Conservation (phyloP, 2,797 vertebrate genomes). For the Notolabrus celidotus region DNA sequence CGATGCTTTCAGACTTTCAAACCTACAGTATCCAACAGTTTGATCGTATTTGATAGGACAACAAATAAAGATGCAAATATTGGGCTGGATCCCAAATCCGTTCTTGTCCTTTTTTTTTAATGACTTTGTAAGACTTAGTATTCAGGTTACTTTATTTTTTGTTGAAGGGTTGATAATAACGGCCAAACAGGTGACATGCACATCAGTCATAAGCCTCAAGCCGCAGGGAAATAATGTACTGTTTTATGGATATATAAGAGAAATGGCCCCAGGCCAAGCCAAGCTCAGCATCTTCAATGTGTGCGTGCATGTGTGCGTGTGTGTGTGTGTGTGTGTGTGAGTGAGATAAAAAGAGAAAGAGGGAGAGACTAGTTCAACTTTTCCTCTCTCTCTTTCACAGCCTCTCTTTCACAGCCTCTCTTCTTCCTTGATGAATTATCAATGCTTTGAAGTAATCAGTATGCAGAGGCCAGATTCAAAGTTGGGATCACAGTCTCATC, state of each 20-base stretch:
- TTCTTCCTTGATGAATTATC: slow-evolving; percentile 82
- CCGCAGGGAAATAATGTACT: slow-evolving; percentile 72
- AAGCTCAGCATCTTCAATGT: slow-evolving; percentile 82
- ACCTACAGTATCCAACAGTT: background rate
- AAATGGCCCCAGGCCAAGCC: slow-evolving; percentile 80
- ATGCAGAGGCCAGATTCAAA: slow-evolving; percentile 78
- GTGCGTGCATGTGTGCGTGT: slow-evolving; percentile 21
- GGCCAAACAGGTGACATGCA: slow-evolving; percentile 71
- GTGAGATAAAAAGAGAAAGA: slow-evolving; percentile 41
- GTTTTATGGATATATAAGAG: slow-evolving; percentile 80
- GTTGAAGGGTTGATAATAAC: slow-evolving; percentile 50
- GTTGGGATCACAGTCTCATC: slow-evolving; percentile 69
- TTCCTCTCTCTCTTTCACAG: slow-evolving; percentile 36
- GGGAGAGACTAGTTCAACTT: slow-evolving; percentile 45
- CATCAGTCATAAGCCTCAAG: slow-evolving; percentile 74
- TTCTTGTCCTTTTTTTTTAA: slow-evolving; percentile 50
- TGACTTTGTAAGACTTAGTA: slow-evolving; percentile 33
- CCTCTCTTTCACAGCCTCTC: slow-evolving; percentile 32
- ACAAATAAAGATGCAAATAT: slow-evolving; percentile 63
- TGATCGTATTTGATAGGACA: slow-evolving; percentile 42
- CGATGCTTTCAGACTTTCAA: slow-evolving; percentile 23
- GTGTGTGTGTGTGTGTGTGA: slow-evolving; percentile 22
- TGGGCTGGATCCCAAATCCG: slow-evolving; percentile 36
- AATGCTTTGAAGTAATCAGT: slow-evolving; percentile 81
- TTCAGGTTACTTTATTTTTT: slow-evolving; percentile 51